phyloP scores from a whole-genome alignment of 2,113 vertebrate species.

The Vulpes lagopus region DNA sequence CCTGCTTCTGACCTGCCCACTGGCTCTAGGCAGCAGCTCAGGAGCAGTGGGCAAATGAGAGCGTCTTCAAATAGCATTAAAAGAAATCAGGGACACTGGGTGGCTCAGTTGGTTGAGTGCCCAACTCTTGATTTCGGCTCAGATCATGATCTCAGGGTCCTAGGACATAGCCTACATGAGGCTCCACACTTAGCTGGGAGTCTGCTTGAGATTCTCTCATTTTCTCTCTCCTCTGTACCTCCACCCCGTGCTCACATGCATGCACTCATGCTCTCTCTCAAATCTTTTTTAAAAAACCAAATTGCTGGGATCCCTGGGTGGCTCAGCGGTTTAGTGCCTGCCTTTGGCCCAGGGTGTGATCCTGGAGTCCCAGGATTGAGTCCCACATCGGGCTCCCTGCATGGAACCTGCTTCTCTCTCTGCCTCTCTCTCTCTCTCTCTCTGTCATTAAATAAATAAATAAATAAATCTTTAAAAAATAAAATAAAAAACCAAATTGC shows the following conservation, averaged over 20 bases:
- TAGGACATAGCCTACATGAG: background rate
- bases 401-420: no score
- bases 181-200: background rate
- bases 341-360: no score
- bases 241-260: background rate
- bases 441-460: no score
- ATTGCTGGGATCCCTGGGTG: background rate
- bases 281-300: background rate
- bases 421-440: no score
- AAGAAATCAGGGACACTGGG: background rate
- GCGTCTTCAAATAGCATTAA: constrained; percentile 31
- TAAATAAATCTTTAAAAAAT: no score
- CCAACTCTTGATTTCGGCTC: background rate
- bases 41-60: background rate
- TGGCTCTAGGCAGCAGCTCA: constrained; percentile 9
- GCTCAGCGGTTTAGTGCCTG: no score
- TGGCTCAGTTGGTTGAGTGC: background rate
- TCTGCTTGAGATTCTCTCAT: background rate
- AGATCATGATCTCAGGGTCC: background rate
- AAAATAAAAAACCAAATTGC: background rate
- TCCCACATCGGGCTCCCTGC: no score
- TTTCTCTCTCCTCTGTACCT: background rate
- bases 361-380: no score
- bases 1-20: background rate
- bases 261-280: background rate